These are phyloP conservation scores for Xenus cinereus DNA, from an alignment of 2,113 vertebrate species.

Conservation along the genomic window DNA sequence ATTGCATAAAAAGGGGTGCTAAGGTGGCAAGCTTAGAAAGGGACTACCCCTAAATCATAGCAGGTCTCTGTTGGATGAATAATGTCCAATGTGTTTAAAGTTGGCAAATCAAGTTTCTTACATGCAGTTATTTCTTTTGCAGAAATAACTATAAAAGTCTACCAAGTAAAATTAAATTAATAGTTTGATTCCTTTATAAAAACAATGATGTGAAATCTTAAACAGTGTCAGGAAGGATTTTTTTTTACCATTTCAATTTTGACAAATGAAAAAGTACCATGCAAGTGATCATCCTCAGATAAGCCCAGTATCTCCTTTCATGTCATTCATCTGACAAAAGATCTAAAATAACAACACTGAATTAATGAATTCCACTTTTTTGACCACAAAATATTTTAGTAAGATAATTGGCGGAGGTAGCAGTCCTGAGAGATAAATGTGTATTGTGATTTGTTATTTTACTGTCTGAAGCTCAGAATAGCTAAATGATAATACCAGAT, in stretches of 20 bases:
- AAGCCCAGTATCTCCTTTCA: not conserved
- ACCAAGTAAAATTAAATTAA: not conserved
- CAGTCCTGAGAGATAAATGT: not conserved
- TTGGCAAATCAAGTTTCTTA: not conserved
- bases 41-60: not conserved
- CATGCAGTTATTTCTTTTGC: not conserved
- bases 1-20: not conserved
- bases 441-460: not conserved
- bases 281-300: not conserved
- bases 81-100: not conserved
- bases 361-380: not conserved
- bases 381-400: not conserved
- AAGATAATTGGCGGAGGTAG: not conserved
- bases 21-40: not conserved
- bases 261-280: not conserved
- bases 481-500: not conserved
- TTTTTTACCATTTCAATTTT: not conserved
- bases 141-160: not conserved
- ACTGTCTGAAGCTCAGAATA: not conserved
- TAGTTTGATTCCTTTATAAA: not conserved
- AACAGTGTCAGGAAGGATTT: not conserved
- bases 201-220: not conserved
- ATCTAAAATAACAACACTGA: not conserved
- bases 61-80: not conserved
- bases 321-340: not conserved